These are phyloP conservation scores for Setipinna tenuifilis DNA, from an alignment of 2,797 vertebrate species.

Conservation along the genomic window DNA sequence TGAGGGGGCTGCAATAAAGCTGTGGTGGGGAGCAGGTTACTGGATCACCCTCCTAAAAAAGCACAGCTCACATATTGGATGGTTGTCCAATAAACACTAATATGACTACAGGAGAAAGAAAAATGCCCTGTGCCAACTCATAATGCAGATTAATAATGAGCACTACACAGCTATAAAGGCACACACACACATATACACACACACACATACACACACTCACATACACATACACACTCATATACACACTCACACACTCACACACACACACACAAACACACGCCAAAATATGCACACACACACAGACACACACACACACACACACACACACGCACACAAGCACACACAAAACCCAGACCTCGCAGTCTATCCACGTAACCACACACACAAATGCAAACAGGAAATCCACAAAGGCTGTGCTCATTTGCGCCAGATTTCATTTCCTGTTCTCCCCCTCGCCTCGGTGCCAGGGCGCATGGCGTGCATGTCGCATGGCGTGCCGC, in stretches of 20 bases:
- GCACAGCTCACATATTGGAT: not conserved
- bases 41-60: not conserved
- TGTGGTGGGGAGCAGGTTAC: not conserved
- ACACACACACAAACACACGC: too few relatives aligned
- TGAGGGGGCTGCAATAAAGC: not conserved
- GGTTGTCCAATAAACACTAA: not conserved
- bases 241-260: too few relatives aligned
- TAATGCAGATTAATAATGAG: not conserved
- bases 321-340: too few relatives aligned
- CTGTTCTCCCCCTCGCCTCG: constrained; percentile 26
- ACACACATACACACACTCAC: not conserved
- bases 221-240: too few relatives aligned
- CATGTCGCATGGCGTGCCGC: constrained; percentile 50
- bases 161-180: not conserved
- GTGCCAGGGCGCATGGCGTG: constrained; percentile 59
- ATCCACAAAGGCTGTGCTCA: not conserved
- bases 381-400: not conserved
- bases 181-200: not conserved
- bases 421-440: not conserved
- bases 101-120: not conserved
- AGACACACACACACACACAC: too few relatives aligned
- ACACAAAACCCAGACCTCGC: not conserved
- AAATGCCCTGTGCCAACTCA: constrained; percentile 4
- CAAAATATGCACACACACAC: too few relatives aligned
- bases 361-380: not conserved